Evolutionary conservation across 2,888 invertebrate genomes (phyloP).

Genomic region (Orchestes rusci): DNA sequence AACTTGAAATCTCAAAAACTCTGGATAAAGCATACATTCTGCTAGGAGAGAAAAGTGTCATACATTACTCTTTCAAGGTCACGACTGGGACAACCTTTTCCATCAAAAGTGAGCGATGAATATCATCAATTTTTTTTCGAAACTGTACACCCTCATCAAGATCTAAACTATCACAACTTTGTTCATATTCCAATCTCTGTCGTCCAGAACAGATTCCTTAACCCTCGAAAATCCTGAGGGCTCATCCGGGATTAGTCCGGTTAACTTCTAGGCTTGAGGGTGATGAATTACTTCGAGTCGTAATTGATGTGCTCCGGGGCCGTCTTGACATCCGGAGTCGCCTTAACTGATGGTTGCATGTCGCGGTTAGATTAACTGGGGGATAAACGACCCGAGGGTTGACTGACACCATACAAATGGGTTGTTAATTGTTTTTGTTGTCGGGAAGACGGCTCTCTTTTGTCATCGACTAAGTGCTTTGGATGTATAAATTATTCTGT

Average conservation of each 20-base stretch:
- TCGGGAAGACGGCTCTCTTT: neutral
- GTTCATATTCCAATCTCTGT: too few species aligned
- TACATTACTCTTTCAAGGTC: too few species aligned
- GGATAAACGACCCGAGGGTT: slow-evolving; percentile 17
- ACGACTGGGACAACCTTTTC: too few species aligned
- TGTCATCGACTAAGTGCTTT: neutral
- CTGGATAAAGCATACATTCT: too few species aligned
- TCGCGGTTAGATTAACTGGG: slow-evolving; percentile 22
- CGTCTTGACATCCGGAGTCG: slow-evolving; percentile 18
- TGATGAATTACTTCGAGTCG: slow-evolving; percentile 23
- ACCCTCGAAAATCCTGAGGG: slow-evolving; percentile 7
- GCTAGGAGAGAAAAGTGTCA: too few species aligned
- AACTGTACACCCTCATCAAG: too few species aligned
- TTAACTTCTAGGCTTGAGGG: slow-evolving; percentile 23
- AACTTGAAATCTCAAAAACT: too few species aligned
- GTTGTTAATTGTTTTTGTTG: slow-evolving; percentile 18
- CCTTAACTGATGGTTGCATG: slow-evolving; percentile 21
- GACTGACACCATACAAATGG: slow-evolving; percentile 21
- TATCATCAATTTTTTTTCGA: too few species aligned
- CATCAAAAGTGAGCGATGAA: too few species aligned
- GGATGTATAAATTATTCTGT: too few species aligned
- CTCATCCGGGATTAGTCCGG: slow-evolving; percentile 23
- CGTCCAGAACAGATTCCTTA: neutral
- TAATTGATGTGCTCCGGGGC: slow-evolving; percentile 23
- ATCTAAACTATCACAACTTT: too few species aligned